These are phyloP conservation scores for Pogonus chalceus DNA, from an alignment of 1,140 invertebrate genomes.

Conservation along the genomic window DNA sequence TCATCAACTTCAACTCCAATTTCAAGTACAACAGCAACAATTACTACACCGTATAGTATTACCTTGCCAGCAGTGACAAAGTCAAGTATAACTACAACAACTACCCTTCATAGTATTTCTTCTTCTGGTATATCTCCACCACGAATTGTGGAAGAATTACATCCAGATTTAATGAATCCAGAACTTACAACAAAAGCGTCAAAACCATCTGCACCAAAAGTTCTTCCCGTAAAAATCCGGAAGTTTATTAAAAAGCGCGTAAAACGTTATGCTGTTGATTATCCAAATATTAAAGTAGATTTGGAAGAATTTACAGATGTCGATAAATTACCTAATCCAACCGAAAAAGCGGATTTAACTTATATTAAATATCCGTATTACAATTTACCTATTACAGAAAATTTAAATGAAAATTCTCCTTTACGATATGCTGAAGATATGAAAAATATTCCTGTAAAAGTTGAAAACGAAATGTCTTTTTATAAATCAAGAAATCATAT, in stretches of 20 bases:
- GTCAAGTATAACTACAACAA: too few species aligned
- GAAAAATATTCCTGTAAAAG: constrained; percentile 44
- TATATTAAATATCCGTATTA: constrained; percentile 44
- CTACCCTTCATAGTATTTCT: too few species aligned
- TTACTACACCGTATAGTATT: too few species aligned
- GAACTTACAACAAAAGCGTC: not conserved
- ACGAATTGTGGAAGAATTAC: too few species aligned
- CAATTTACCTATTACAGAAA: constrained; percentile 29
- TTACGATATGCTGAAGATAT: constrained; percentile 48
- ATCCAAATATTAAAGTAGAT: constrained; percentile 3
- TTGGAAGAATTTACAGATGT: constrained; percentile 4
- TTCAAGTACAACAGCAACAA: too few species aligned
- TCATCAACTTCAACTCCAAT: too few species aligned
- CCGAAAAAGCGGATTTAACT: constrained; percentile 13
- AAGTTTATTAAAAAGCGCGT: not conserved
- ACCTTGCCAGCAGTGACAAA: too few species aligned
- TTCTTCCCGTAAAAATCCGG: not conserved
- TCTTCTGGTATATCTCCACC: too few species aligned
- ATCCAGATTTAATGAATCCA: too few species aligned
- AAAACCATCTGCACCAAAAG: not conserved
- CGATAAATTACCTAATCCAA: constrained; percentile 21
- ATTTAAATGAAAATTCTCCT: constrained; percentile 42
- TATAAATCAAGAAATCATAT: constrained; percentile 42
- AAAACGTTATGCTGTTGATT: not conserved
- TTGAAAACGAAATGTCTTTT: constrained; percentile 44